These are phyloP conservation scores for Conus canariensis DNA, from an alignment of 2,888 invertebrate species.

Conservation along the genomic window DNA sequence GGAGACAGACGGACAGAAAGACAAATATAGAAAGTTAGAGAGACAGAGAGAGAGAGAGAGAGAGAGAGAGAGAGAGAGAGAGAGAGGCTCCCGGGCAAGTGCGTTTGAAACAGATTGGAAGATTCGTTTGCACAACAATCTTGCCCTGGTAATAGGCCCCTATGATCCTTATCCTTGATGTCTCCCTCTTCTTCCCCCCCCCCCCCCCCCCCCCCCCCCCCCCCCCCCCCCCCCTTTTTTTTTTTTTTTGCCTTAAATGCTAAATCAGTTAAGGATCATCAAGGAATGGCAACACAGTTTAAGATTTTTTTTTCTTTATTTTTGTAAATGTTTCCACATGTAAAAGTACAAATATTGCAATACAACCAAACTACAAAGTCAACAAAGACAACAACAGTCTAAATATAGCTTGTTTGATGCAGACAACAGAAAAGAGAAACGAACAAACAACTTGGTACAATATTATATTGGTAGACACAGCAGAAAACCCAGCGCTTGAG, in stretches of 20 bases:
- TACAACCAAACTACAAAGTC: constrained; percentile 66
- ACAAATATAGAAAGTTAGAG: not conserved
- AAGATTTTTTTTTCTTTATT: constrained; percentile 54
- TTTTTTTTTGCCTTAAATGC: too few relatives aligned
- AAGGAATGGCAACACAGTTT: constrained; percentile 2
- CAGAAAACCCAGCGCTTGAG: not conserved
- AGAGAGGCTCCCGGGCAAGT: not conserved
- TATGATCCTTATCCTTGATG: too few relatives aligned
- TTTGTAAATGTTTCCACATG: constrained; percentile 70
- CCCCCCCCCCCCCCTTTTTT: too few relatives aligned
- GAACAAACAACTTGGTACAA: constrained; percentile 19
- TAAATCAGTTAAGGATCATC: not conserved
- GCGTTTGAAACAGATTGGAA: too few relatives aligned
- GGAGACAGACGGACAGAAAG: not conserved
- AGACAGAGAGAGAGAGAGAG: not conserved
- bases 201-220: too few relatives aligned
- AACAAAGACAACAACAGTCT: constrained; percentile 52
- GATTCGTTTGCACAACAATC: too few relatives aligned
- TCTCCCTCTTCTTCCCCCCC: too few relatives aligned
- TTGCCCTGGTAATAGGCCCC: too few relatives aligned
- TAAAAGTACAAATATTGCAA: constrained; percentile 75
- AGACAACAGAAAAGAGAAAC: constrained; percentile 42
- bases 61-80: not conserved
- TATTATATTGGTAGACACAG: constrained; percentile 2
- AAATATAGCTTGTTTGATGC: constrained; percentile 45